Evolutionary conservation across 2,888 invertebrate genomes (phyloP).

Genomic region (Rhogogaster chlorosoma): DNA sequence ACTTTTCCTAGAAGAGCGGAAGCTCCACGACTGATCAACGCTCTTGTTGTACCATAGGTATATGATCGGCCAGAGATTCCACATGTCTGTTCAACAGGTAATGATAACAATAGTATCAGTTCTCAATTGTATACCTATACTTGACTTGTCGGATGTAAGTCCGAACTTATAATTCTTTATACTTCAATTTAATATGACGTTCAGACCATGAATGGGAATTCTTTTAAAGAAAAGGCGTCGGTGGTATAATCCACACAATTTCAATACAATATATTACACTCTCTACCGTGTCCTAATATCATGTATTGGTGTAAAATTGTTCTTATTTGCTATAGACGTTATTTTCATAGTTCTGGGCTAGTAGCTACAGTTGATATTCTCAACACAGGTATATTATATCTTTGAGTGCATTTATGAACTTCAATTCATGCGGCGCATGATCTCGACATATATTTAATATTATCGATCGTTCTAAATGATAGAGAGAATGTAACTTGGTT

Average conservation of each 20-base stretch:
- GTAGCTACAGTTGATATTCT: slow-evolving; percentile 2
- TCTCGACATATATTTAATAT: background rate
- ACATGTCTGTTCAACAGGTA: slow-evolving; percentile 80
- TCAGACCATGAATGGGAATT: background rate
- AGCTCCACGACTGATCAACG: slow-evolving; percentile 82
- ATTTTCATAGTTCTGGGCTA: background rate
- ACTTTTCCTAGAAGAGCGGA: slow-evolving; percentile 80
- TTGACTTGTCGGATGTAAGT: background rate
- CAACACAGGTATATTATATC: background rate
- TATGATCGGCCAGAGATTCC: slow-evolving; percentile 84
- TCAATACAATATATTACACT: background rate
- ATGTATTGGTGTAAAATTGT: background rate
- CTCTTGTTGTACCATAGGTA: slow-evolving; percentile 82
- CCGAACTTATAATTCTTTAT: background rate
- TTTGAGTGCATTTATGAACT: background rate
- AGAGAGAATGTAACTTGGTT: background rate
- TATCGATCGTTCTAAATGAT: background rate
- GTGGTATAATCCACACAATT: background rate
- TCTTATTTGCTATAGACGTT: background rate
- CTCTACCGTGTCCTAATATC: background rate
- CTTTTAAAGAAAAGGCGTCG: background rate
- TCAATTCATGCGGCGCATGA: background rate
- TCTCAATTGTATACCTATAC: slow-evolving; percentile 57
- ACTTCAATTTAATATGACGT: background rate
- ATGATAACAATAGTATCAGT: slow-evolving; percentile 62